phyloP scores from a whole-genome alignment of 2,888 invertebrate genomes.

The Cyclophora punctaria region DNA sequence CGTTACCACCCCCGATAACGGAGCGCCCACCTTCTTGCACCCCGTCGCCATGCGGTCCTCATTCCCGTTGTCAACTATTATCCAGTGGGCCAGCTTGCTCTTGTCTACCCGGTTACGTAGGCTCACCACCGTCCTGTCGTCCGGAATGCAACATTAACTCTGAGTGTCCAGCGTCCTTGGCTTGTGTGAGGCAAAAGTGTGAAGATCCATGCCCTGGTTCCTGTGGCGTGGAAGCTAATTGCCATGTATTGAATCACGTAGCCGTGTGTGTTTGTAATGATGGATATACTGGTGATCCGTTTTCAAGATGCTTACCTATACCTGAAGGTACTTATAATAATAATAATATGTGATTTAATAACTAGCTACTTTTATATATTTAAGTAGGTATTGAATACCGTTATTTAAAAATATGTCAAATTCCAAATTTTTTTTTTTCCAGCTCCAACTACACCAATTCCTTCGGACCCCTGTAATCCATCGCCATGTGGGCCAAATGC shows the following conservation, averaged over 20 bases:
- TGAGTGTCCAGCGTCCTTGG: constrained; percentile 84
- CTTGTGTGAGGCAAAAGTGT: constrained; percentile 86
- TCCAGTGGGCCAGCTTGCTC: constrained; percentile 85
- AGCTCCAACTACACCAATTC: constrained; percentile 52
- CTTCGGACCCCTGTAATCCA: constrained; percentile 78
- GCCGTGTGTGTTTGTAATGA: constrained; percentile 87
- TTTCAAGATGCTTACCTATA: constrained; percentile 80
- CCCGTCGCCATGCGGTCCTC: constrained; percentile 89
- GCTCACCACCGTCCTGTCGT: constrained; percentile 85
- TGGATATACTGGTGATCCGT: constrained; percentile 87
- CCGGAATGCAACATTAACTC: constrained; percentile 87
- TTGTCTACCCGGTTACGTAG: constrained; percentile 84
- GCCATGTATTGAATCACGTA: constrained; percentile 85
- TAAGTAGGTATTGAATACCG: background rate
- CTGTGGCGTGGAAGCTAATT: constrained; percentile 86
- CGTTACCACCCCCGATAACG: constrained; percentile 61
- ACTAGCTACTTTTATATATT: background rate
- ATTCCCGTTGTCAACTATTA: constrained; percentile 85
- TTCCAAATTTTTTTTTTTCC: constrained; percentile 22
- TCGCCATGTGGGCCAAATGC: constrained; percentile 84
- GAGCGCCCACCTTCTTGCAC: constrained; percentile 83
- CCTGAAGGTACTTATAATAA: constrained; percentile 48
- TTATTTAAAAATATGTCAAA: background rate
- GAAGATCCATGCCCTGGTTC: constrained; percentile 89
- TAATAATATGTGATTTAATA: too few relatives aligned